These are phyloP conservation scores for Copsychus sechellarum DNA, from an alignment of 2,113 vertebrate species.

Conservation along the genomic window DNA sequence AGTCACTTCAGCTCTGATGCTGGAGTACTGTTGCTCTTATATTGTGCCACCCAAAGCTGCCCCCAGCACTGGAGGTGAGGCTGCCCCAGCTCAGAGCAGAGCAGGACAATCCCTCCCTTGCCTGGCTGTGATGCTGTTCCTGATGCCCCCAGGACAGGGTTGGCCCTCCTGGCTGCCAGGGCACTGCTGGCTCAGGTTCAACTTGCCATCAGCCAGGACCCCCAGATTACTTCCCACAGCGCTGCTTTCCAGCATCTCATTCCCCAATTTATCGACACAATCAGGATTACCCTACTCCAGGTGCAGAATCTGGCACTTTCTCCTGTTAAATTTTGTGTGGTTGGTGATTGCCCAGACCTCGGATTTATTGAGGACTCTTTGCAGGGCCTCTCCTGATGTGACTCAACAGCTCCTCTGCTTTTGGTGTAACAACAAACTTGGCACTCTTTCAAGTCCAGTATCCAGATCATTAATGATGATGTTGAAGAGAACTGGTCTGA, in stretches of 20 bases:
- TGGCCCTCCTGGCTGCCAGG: background rate
- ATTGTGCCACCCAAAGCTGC: fast-evolving
- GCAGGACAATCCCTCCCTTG: background rate
- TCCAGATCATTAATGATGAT: fast-evolving
- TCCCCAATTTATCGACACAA: background rate
- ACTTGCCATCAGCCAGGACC: fast-evolving
- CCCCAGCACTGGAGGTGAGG: fast-evolving
- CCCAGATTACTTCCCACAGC: background rate
- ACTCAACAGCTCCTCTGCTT: background rate
- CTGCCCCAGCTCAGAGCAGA: background rate
- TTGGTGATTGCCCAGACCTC: background rate
- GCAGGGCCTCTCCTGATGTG: background rate
- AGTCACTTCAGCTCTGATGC: background rate
- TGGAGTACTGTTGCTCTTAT: background rate
- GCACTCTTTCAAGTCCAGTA: background rate
- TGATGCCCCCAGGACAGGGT: fast-evolving
- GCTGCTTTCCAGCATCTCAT: no score
- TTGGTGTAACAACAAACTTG: background rate
- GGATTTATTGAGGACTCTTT: fast-evolving
- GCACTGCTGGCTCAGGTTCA: background rate
- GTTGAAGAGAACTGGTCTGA: background rate
- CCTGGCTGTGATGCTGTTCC: fast-evolving
- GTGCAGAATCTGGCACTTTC: background rate
- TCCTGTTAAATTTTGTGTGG: background rate
- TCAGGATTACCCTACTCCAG: background rate